Evolutionary conservation across 2,888 invertebrate species (phyloP), one percentile per base, ranked within the genome.

Genomic region (Melipona bicolor): DNA sequence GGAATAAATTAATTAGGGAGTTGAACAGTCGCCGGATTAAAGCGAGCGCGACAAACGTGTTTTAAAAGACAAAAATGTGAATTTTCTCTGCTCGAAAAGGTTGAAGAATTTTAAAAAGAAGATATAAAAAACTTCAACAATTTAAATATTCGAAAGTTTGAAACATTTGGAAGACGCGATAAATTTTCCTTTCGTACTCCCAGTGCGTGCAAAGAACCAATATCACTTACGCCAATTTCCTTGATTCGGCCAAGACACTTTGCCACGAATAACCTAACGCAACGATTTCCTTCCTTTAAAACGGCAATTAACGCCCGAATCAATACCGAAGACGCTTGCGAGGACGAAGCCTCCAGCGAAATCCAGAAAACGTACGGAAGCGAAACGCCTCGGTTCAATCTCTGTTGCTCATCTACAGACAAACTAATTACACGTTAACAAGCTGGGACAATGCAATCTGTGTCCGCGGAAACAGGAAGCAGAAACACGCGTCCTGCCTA

Each of bases 361-460:
- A n/a, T 50, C 21, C 15, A 27, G 15, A 32, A 27, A 43, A 49
- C 9, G 24, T 2, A 32, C 4, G 32, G 73, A 32, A 62, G 32
- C 27, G 73, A 50, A 50, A 62, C 50, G 49, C 61, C 27, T 59
- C 24, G 43, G 11, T 11, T 17, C 71, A 59, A 71, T 71, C 71
- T 62, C 62, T 11, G 15, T 27, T n/a, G 50, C 32, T 67, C 24
- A 52, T 36, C 59, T n/a, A 3, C 21, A 13, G 43, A 70, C 79
- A 61, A 56, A 65, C 69, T 79, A 80, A 80, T 79, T 78, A 52
- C 59, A 71, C 69, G 79, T 70, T 67, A 71, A 65, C 64, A 27
- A 79, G 43, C 67, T 27, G 67, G n/a, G 64, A 67, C 71, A 79
- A 81, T 79, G 80, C 62, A 2, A 27, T 50, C 54, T 32, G 32